A percentile compares a stretch with the other conserved stretches of the same genome.
These are phyloP conservation scores for Cotesia chilonis DNA, from an alignment of 1,140 invertebrate genomes.

Conservation along the genomic window DNA sequence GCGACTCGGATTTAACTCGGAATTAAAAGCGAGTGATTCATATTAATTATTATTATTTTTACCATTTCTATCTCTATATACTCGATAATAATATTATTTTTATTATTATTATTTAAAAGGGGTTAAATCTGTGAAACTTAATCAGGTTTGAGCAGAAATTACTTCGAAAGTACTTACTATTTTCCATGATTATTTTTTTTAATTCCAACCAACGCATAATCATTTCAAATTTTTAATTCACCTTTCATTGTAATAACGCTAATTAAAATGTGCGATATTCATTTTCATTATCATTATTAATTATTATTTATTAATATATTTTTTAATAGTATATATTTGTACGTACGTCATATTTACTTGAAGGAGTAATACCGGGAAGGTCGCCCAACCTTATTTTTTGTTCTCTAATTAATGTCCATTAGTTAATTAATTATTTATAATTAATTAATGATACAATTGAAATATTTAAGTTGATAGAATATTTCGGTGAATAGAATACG, in stretches of 20 bases:
- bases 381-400: conserved; percentile 2
- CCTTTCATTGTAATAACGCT: conserved; percentile 1
- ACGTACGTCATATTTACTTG: background rate
- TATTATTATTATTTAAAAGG: conserved; percentile 32
- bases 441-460: conserved; percentile 6
- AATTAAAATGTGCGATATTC: conserved; percentile 27
- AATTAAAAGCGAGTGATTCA: conserved; percentile 33
- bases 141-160: conserved; percentile 52
- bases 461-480: background rate
- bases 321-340: conserved; percentile 1
- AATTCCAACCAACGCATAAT: background rate
- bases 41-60: conserved; percentile 26
- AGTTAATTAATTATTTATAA: background rate
- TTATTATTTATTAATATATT: conserved; percentile 21
- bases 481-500: too few relatives aligned
- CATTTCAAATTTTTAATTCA: background rate
- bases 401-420: conserved; percentile 45
- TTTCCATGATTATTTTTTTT: conserved; percentile 12
- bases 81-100: too few relatives aligned
- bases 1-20: background rate
- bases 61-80: conserved; percentile 23
- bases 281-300: conserved; percentile 45
- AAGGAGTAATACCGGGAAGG: background rate
- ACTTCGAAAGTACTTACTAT: conserved; percentile 40
- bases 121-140: conserved; percentile 60